Base-by-base conservation (phyloP, 2,113 vertebrate genomes). In the Atherinomorus stipes region DNA sequence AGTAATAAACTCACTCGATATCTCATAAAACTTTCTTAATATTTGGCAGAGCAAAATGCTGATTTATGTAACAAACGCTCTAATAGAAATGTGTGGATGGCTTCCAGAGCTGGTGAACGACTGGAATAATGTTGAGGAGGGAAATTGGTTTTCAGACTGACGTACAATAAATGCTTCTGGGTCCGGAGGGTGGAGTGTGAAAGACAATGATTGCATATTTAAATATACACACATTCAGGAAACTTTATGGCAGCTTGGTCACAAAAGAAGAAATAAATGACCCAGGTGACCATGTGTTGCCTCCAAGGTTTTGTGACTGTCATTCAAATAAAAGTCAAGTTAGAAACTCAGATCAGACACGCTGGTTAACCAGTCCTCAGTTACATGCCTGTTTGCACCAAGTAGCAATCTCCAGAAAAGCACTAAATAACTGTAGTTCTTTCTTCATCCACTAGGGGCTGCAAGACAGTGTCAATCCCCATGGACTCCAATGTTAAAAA, bases 41-140 rank as follows among this genome's bases (percentile, higher is more conserved):
- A 12, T 63, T 52, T 51, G 18, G 26, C 63, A 22, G 53, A 62
- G 21, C 22, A 25, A 37, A 53, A 65, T 62, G 57, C 38, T 42
- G 58, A 59, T 81, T 60, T 80, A 76, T 80, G 62, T 51, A 67
- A 80, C 75, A 67, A 82, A 84, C 82, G 61, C 65, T 68, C 56
- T 79, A 59, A 74, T 53, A 40, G 11, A 26, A 71, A 78, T 73
- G 21, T 63, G 57, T 40, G 16, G 44, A 60, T 44, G 50, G 31
- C 1, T 67, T 23, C 34, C 47, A 66, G 58, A 40, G 37, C 59
- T 63, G 25, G 13, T 64, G 61, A 69, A 63, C 25, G 21, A 40
- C 60, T 50, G 21, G 23, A 23, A 56, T 62, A 11, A 64, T 52
- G 75, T 26, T 72, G 18, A 59, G 54, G 47, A 40, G 15, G 37